Conservation (phyloP, 1,140 invertebrate species). For the Pseudomyrmex sp. region DNA sequence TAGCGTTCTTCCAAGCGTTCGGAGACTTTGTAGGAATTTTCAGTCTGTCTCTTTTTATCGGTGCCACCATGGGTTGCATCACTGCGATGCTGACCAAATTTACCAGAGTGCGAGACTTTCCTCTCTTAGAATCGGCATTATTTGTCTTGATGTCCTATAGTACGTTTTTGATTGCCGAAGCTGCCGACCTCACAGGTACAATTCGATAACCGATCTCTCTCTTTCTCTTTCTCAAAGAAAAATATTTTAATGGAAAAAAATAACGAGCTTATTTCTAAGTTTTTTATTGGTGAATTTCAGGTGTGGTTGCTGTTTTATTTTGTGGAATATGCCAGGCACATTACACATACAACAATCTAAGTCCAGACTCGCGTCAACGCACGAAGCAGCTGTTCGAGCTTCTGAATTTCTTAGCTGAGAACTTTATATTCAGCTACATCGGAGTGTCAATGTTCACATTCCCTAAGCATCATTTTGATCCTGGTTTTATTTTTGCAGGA, state of each 20-base stretch:
- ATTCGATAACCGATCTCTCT: conserved; percentile 49
- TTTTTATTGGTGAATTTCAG: conserved; percentile 83
- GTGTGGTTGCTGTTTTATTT: conserved; percentile 98
- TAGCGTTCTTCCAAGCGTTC: conserved; percentile 95
- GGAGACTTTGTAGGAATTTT: conserved; percentile 97
- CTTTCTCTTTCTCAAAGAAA: not conserved
- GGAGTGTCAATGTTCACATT: conserved; percentile 99
- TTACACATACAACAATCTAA: conserved; percentile 99
- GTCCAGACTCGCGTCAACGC: conserved; percentile 93
- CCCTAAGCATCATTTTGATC: conserved; percentile 97
- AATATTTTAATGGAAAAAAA: not conserved
- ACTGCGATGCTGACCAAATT: conserved; percentile 98
- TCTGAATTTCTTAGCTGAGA: conserved; percentile 98
- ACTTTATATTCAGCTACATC: conserved; percentile 99
- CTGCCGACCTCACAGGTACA: conserved; percentile 95
- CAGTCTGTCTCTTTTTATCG: conserved; percentile 95
- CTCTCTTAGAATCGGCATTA: conserved; percentile 97
- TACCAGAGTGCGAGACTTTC: conserved; percentile 97
- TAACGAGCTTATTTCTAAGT: not conserved
- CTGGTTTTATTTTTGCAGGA: conserved; percentile 95
- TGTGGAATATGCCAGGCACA: conserved; percentile 99
- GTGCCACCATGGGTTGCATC: conserved; percentile 95
- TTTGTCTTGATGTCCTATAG: conserved; percentile 99
- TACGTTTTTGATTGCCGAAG: conserved; percentile 98
- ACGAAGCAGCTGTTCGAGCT: conserved; percentile 98